phyloP scores from a whole-genome alignment of 2,113 vertebrate species.

The Mellivora capensis region DNA sequence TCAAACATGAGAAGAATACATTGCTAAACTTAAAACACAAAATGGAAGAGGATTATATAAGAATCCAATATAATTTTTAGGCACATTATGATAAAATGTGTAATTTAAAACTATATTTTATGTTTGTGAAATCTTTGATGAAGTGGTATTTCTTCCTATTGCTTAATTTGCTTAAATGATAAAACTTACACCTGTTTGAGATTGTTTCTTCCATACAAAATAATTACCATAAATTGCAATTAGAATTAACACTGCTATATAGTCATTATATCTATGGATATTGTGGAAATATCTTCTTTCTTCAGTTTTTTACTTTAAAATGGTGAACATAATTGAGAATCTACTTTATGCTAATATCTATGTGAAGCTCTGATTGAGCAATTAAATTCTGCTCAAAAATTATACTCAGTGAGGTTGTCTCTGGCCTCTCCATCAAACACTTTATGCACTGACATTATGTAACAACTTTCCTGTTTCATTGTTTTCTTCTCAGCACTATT shows the following conservation, averaged over 20 bases:
- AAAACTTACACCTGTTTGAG: constrained; percentile 33
- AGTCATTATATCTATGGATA: background rate
- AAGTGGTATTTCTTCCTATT: background rate
- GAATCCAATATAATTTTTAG: background rate
- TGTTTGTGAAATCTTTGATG: constrained; percentile 11
- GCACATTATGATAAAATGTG: background rate
- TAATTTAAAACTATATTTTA: constrained; percentile 27
- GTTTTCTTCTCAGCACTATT: background rate
- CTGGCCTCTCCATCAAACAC: background rate
- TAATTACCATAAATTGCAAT: background rate
- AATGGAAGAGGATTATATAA: background rate
- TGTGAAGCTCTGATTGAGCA: background rate
- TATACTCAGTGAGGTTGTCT: background rate
- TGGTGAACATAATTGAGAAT: background rate
- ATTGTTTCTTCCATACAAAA: background rate
- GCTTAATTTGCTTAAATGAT: background rate
- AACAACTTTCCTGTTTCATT: background rate
- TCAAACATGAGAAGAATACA: background rate
- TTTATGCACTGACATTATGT: background rate
- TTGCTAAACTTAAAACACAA: background rate
- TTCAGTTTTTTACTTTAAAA: background rate
- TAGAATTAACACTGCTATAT: background rate
- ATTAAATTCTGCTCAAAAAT: background rate
- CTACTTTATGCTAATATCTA: background rate
- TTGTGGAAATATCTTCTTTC: background rate